Conservation (phyloP, 2,888 invertebrate genomes). For the Morpho deidamia region DNA sequence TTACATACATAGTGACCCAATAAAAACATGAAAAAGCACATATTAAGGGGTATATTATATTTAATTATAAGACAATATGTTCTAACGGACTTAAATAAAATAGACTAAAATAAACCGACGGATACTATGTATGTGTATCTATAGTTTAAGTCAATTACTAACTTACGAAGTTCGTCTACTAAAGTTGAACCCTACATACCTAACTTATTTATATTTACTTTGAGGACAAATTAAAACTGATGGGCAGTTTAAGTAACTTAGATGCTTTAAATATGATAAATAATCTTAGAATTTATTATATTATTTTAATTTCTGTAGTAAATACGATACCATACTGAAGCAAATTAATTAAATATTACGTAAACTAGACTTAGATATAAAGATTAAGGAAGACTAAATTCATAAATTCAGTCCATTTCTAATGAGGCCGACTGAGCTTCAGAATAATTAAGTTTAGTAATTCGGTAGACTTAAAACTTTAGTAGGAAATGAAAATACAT, state of each 20-base stretch:
- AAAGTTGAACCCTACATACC: no score
- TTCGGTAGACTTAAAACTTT: neutral
- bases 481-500: neutral
- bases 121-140: no score
- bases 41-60: no score
- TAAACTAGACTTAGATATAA: neutral
- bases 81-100: no score
- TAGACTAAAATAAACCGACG: no score
- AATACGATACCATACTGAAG: neutral
- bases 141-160: no score
- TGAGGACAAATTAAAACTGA: neutral
- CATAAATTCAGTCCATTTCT: constrained; percentile 1
- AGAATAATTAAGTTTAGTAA: constrained; percentile 1
- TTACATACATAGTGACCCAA: no score
- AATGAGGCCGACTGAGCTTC: constrained; percentile 7
- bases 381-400: neutral
- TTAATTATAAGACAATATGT: no score
- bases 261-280: neutral
- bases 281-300: neutral
- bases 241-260: neutral
- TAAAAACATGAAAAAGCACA: no score
- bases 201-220: no score
- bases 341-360: neutral
- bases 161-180: no score
- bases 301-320: neutral